A percentile compares a stretch with the other conserved stretches of the same genome.
phyloP scores from a whole-genome alignment of 2,113 vertebrate genomes.

The Octodon degus region DNA sequence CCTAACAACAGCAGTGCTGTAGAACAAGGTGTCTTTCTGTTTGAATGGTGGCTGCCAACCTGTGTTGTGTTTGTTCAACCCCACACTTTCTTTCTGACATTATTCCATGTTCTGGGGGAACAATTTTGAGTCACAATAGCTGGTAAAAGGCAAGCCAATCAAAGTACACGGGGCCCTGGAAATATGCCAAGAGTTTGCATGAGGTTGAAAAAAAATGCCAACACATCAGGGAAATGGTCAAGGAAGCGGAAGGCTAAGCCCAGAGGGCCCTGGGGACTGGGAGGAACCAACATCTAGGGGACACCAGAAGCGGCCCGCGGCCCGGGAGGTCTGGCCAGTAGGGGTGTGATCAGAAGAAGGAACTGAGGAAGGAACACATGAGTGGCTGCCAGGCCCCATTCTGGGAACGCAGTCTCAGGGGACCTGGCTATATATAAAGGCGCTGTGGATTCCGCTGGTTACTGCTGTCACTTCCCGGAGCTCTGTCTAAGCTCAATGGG shows the following conservation, averaged over 20 bases:
- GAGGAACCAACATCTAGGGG: accelerated
- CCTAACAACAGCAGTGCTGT: background rate
- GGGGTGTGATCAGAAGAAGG: background rate
- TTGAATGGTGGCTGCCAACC: background rate
- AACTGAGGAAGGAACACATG: background rate
- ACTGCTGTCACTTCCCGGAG: background rate
- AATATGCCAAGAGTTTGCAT: background rate
- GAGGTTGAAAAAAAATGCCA: background rate
- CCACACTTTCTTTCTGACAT: conserved; percentile 16
- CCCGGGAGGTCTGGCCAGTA: background rate
- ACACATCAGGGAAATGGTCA: background rate
- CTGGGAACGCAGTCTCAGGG: background rate
- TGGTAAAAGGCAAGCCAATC: background rate
- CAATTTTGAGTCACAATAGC: background rate
- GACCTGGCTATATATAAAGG: background rate
- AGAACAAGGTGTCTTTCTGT: conserved; percentile 32
- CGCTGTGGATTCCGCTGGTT: accelerated
- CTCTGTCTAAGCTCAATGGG: accelerated
- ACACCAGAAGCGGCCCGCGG: background rate
- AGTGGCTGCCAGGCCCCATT: background rate
- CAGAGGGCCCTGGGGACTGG: background rate
- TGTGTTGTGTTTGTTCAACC: background rate
- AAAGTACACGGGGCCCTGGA: background rate
- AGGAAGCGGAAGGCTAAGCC: accelerated
- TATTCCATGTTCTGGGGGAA: background rate